Base-by-base conservation (phyloP, 2,888 invertebrate species). In the Drosophila paucipuncta region DNA sequence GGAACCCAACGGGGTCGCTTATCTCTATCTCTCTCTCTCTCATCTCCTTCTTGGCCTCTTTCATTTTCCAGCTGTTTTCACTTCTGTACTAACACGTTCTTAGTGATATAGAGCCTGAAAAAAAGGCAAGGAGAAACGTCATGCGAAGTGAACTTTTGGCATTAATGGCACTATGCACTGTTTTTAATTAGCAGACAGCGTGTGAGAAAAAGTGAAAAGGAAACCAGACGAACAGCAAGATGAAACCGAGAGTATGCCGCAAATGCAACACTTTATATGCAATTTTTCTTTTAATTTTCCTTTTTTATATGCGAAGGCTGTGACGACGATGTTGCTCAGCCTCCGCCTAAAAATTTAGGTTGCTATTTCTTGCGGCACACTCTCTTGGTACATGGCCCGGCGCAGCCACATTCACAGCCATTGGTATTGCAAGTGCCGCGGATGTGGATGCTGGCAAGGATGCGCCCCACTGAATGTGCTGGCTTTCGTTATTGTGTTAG, bases 251-350 rank as follows among this genome's bases (percentile, higher is more conserved):
- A 63, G 76, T 64, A 78, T 74, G 81, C 72, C 71, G 74, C 88
- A 89, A 86, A 86, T 87, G 85, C 89, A 84, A 86, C 85, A 86
- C 85, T 86, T 86, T 86, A 89, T 89, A 86, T 86, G 85, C 89
- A 89, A 58, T 70, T 76, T 85, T 86, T 86, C 82, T 89, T 86
- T 86, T 87, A 82, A 85, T 89, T 89, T 76, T 72, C 72, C 76
- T 89, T 85, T 85, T 37, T 87, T 76, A 89, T 75, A 89, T 87
- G 87, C 87, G 76, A 67, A 73, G 66, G 63, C 76, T 65, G 69
- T 68, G 61, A 66, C 75, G 68, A 63, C 61, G 59, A 35, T 57
- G 70, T 39, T 70, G 62, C 68, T 64, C 57, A 82, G 80, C 63
- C 75, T 66, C 13, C 16, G 79, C 67, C 47, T 4, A 47, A 30